Base-by-base conservation (phyloP, 37 sponge, comb jelly and placozoan genomes). In the Halichondria panicea region DNA sequence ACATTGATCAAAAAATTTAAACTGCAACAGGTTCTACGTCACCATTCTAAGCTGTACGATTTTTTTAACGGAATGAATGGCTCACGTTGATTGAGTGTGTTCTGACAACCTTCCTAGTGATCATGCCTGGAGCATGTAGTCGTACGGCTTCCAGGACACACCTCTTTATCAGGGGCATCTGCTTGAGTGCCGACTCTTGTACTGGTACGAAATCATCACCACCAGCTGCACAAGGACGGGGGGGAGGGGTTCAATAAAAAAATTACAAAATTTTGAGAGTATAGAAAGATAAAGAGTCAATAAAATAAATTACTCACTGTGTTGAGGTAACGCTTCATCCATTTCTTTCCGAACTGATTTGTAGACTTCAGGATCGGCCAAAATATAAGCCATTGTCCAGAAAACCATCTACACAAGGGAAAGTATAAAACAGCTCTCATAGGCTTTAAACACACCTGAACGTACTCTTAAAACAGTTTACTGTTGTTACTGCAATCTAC, bases 121-220 rank as follows among this genome's bases (percentile, higher is more conserved):
- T 81, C 70, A 81, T 82, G 15, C 91, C 91, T 31, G 93, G 93
- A 38, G 89, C 55, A 34, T 79, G 54, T 13, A 92, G 60, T 35
- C 93, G 56, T 8, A 88, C 59, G 33, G 89, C 69, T 54, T 92
- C 93, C 71, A 92, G 46, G 21, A 92, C 74, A 63, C 89, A 88
- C 81, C 68, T 79, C 61, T 60, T 67, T 24, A 79, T 42, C 22
- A 60, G 40, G 59, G 58, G 56, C 74, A 74, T 30, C 30, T 35
- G 24, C 28, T 74, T 74, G 9, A 74, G 60, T 24, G 11, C 25
- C n/a, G 21, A 30, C 27, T 59, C 61, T 36, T 19, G 19, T 32
- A 63, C 6, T 46, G 76, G 76, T 11, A n/a, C 43, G 21, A 63
- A 34, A 33, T 4, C 4, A 3, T n/a, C 50, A 30, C 13, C 64